Percentiles rank a stretch among this genome's conserved stretches.
Evolutionary conservation across 2,113 vertebrate species (phyloP).

Genomic region (Prunella fulvescens): DNA sequence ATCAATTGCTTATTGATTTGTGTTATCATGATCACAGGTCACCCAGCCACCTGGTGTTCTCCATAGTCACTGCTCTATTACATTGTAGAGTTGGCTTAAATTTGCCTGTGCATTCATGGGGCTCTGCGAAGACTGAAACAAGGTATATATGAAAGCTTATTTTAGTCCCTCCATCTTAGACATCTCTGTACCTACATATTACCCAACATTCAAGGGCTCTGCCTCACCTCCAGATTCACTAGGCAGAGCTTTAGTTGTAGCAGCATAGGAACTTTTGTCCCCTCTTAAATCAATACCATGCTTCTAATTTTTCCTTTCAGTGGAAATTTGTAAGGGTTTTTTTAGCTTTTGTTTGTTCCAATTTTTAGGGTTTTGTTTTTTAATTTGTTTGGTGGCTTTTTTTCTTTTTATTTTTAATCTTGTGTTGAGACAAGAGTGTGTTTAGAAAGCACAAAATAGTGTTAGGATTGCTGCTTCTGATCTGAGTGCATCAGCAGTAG

Average conservation of each 20-base stretch:
- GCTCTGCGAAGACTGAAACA: background rate
- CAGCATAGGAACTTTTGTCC: background rate
- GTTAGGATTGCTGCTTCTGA: background rate
- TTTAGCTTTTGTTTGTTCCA: background rate
- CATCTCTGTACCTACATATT: rapidly evolving
- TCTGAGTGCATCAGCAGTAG: background rate
- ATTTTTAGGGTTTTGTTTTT: background rate
- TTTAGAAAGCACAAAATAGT: background rate
- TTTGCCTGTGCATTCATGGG: background rate
- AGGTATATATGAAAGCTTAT: background rate
- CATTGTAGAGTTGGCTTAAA: background rate
- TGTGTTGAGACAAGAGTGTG: background rate
- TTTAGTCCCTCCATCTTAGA: background rate
- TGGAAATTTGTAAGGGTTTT: background rate
- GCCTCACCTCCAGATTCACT: background rate
- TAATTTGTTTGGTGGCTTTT: background rate
- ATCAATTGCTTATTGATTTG: conserved; percentile 35
- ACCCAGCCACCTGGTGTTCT: rapidly evolving
- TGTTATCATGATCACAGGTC: background rate
- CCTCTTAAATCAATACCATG: background rate
- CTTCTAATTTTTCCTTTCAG: background rate
- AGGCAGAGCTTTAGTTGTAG: background rate
- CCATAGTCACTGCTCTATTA: background rate
- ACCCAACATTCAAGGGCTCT: background rate
- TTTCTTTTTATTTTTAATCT: background rate